Conservation (phyloP, 2,113 vertebrate genomes). For the cat (Felis catus) region F.catus_Fca126_mat1.0 CM031419.1:27092001-27092500, state of each 20-base stretch:
- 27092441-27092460: not conserved
- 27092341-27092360: not conserved
- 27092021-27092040: too few species aligned
- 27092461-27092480: not conserved
- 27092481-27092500: not conserved
- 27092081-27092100: too few species aligned
- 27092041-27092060: too few species aligned
- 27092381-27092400: not conserved
- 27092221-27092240: too few species aligned
- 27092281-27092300: not conserved
- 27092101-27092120: too few species aligned
- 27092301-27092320: not conserved
- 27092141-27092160: too few species aligned
- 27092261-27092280: not conserved
- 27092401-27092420: not conserved
- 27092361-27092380: not conserved
- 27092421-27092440: conserved; percentile 10
- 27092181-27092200: too few species aligned
- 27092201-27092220: too few species aligned
- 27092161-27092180: too few species aligned
- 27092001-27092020: not conserved
- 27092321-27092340: not conserved
- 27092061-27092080: too few species aligned
- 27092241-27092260: too few species aligned
- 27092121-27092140: too few species aligned